Evolutionary conservation across 1,140 invertebrate species (phyloP).

Genomic region (Calephelis virginiensis): DNA sequence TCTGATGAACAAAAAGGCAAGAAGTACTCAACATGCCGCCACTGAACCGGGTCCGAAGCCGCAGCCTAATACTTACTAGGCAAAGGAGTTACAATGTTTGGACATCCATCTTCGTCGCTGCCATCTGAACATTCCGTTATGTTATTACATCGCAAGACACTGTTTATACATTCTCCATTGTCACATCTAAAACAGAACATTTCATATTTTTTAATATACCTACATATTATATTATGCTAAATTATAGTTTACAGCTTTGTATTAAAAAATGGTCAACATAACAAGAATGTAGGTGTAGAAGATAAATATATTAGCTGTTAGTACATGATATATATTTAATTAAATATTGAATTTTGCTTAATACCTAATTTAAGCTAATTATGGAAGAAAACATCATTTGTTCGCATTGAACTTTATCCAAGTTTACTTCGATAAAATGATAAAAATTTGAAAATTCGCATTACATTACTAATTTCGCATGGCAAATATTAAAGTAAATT

Average conservation of each 20-base stretch:
- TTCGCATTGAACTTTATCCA: too few relatives aligned
- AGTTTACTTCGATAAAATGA: neutral
- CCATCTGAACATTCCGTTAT: conserved; percentile 83
- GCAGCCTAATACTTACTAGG: conserved; percentile 34
- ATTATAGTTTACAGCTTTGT: neutral
- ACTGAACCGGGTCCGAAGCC: too few relatives aligned
- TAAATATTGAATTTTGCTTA: too few relatives aligned
- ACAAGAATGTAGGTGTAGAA: too few relatives aligned
- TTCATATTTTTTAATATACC: neutral
- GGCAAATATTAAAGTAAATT: neutral
- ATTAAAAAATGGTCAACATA: neutral
- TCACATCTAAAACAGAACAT: conserved; percentile 49
- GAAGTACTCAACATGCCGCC: neutral
- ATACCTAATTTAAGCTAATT: too few relatives aligned
- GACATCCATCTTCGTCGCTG: conserved; percentile 84
- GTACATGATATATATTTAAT: too few relatives aligned
- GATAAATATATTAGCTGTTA: too few relatives aligned
- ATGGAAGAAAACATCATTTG: too few relatives aligned
- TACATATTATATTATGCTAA: neutral
- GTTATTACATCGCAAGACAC: conserved; percentile 69
- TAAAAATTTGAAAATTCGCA: neutral
- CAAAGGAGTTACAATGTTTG: conserved; percentile 35
- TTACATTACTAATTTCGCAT: neutral
- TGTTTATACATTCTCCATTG: conserved; percentile 71
- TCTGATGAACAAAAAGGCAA: too few relatives aligned